Percentiles rank a stretch among this genome's conserved stretches.
Conservation (phyloP, 1,140 invertebrate genomes). For the Harlomillsia oculata region DNA sequence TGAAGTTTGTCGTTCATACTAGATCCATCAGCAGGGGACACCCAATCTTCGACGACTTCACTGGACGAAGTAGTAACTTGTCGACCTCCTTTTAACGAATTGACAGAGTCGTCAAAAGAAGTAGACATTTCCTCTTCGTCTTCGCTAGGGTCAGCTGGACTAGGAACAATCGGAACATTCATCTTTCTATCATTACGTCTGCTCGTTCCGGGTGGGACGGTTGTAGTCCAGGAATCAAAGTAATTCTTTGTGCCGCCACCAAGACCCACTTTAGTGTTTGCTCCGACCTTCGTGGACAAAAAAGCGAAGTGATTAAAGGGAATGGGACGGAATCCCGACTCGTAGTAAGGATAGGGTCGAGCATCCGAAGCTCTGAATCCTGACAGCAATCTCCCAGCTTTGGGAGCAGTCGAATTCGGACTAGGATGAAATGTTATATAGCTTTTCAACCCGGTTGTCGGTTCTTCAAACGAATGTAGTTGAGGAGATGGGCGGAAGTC, state of each 20-base stretch:
- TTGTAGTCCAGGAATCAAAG: conserved; percentile 6
- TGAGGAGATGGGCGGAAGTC: conserved; percentile 28
- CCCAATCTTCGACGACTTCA: conserved; percentile 32
- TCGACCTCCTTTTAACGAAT: background rate
- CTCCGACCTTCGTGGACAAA: conserved; percentile 10
- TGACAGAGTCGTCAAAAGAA: background rate
- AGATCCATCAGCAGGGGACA: background rate
- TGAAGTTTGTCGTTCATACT: background rate
- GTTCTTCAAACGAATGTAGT: conserved; percentile 21
- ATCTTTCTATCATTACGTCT: conserved; percentile 3
- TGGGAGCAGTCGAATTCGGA: background rate
- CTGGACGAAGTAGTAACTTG: conserved; percentile 27
- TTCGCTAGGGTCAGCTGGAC: background rate
- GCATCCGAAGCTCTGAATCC: conserved; percentile 9
- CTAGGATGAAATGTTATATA: conserved; percentile 6
- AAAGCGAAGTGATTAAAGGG: conserved; percentile 21
- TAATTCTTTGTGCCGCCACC: conserved; percentile 8
- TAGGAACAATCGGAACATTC: background rate
- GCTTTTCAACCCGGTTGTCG: conserved; percentile 11
- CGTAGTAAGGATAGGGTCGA: conserved; percentile 14
- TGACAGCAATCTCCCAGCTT: conserved; percentile 4
- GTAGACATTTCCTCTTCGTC: too few species aligned
- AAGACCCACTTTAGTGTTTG: background rate
- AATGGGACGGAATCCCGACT: conserved; percentile 26
- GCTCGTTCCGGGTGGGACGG: background rate